phyloP scores from a whole-genome alignment of 2,113 vertebrate species.

The Toxostoma redivivum region DNA sequence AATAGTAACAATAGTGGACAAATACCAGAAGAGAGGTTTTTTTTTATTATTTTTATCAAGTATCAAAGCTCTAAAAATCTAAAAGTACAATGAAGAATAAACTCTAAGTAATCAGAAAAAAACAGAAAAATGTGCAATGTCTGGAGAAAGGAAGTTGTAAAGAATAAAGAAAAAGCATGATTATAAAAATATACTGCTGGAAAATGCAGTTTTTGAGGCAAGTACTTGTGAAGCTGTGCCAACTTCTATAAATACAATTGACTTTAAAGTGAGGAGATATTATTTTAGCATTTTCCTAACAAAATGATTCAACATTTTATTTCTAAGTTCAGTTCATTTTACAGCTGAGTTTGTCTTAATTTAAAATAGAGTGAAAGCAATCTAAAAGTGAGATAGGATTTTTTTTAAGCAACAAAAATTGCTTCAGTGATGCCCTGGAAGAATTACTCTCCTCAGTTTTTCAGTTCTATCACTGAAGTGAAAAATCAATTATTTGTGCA shows the following conservation, averaged over 20 bases:
- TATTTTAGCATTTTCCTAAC: not conserved
- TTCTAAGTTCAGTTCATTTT: not conserved
- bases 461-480: conserved; percentile 36
- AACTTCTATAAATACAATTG: not conserved
- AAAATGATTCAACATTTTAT: not conserved
- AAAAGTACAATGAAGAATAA: not conserved
- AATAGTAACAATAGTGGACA: not conserved
- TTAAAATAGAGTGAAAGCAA: not conserved
- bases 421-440: not conserved
- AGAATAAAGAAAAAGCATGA: not conserved
- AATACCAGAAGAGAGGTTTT: not conserved
- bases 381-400: not conserved
- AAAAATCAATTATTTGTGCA: conserved; percentile 38
- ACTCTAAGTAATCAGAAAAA: not conserved
- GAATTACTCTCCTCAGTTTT: not conserved
- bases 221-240: not conserved
- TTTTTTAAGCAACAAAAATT: not conserved
- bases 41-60: not conserved
- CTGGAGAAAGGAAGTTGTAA: conserved; percentile 4
- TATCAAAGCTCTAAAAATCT: not conserved
- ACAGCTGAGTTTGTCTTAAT: not conserved
- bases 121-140: not conserved
- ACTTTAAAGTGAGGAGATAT: not conserved
- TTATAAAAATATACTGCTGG: not conserved
- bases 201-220: not conserved